phyloP scores from a whole-genome alignment of 2,888 invertebrate genomes.

The Vanessa cardui region DNA sequence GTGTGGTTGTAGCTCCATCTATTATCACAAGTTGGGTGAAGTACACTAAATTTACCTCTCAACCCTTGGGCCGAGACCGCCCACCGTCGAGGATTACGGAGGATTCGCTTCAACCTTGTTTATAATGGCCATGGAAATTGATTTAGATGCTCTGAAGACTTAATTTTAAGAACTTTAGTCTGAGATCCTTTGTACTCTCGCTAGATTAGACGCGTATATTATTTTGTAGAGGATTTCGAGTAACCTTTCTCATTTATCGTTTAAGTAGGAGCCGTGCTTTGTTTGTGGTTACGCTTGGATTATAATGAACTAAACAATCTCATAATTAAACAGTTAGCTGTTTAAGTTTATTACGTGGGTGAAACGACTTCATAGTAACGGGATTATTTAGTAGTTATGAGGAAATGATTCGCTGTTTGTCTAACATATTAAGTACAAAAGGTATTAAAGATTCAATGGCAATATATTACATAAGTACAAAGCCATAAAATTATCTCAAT shows the following conservation, averaged over 20 bases:
- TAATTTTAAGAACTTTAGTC: slow-evolving; percentile 40
- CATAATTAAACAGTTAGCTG: slow-evolving; percentile 3
- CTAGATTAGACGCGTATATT: slow-evolving; percentile 30
- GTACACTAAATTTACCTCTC: slow-evolving; percentile 41
- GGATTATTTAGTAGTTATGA: too few relatives aligned
- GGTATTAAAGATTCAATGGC: too few relatives aligned
- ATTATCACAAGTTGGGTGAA: slow-evolving; percentile 43
- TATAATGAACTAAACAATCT: slow-evolving; percentile 22
- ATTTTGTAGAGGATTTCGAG: slow-evolving; percentile 22
- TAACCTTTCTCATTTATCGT: slow-evolving; percentile 30
- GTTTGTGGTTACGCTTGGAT: slow-evolving; percentile 22
- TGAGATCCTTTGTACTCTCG: slow-evolving; percentile 30
- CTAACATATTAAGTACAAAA: not conserved
- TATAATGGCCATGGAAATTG: slow-evolving; percentile 43
- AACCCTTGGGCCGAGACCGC: slow-evolving; percentile 39
- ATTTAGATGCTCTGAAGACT: slow-evolving; percentile 41
- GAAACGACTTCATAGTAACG: not conserved
- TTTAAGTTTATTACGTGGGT: not conserved
- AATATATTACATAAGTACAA: too few relatives aligned
- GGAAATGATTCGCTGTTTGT: not conserved
- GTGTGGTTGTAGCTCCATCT: slow-evolving; percentile 42
- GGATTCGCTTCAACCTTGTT: slow-evolving; percentile 40
- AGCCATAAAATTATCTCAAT: too few relatives aligned
- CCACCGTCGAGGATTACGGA: slow-evolving; percentile 39
- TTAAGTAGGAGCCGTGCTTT: slow-evolving; percentile 25